A percentile compares a stretch with the other conserved stretches of the same genome.
These are phyloP conservation scores for Drosophila ananassae DNA, from an alignment of 1,140 invertebrate genomes.

Conservation along the genomic window DNA sequence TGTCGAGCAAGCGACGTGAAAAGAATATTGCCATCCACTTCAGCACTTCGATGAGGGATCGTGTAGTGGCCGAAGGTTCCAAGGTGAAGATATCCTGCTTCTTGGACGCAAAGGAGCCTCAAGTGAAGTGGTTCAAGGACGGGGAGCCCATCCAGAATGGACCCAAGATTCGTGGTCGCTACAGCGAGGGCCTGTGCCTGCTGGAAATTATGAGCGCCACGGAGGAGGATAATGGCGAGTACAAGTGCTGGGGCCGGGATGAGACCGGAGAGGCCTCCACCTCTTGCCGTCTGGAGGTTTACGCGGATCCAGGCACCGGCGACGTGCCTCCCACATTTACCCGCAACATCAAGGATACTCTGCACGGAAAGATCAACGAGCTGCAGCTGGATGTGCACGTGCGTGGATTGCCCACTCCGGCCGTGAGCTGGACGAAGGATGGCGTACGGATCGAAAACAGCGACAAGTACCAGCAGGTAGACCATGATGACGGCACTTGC, in stretches of 20 bases:
- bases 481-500: constrained; percentile 89
- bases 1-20: constrained; percentile 76
- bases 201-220: constrained; percentile 87
- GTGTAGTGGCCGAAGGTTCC: constrained; percentile 90
- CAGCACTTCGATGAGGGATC: constrained; percentile 87
- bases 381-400: constrained; percentile 91
- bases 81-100: constrained; percentile 93
- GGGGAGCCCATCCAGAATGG: constrained; percentile 82
- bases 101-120: constrained; percentile 90
- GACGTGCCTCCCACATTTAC: constrained; percentile 83
- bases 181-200: constrained; percentile 87
- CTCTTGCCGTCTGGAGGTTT: constrained; percentile 75
- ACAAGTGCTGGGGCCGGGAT: constrained; percentile 88
- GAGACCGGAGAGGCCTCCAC: constrained; percentile 79
- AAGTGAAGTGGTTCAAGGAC: constrained; percentile 91
- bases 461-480: constrained; percentile 85
- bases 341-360: constrained; percentile 86
- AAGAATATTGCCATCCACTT: constrained; percentile 81
- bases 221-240: constrained; percentile 86
- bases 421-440: constrained; percentile 91
- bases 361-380: constrained; percentile 88
- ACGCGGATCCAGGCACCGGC: constrained; percentile 70
- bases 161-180: constrained; percentile 85
- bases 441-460: constrained; percentile 86
- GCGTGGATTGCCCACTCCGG: constrained; percentile 88